These are phyloP conservation scores for Lasioglossum baleicum DNA, from an alignment of 1,140 invertebrate genomes.

Conservation along the genomic window DNA sequence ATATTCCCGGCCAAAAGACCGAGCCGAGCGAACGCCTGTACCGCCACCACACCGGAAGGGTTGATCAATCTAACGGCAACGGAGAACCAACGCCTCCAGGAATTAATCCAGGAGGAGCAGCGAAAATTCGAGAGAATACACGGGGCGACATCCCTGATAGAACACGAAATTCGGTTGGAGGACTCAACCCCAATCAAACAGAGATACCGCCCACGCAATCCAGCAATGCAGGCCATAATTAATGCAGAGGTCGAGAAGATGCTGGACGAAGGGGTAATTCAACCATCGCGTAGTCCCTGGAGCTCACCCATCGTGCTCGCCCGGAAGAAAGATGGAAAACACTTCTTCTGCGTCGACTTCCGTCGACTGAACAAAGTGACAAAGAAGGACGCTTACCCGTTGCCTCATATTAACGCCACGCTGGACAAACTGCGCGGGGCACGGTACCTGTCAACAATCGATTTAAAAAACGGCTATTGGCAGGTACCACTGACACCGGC, in stretches of 20 bases:
- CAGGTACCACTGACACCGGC: neutral
- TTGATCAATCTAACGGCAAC: neutral
- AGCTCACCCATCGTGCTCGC: constrained; percentile 2
- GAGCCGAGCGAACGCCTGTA: too few relatives aligned
- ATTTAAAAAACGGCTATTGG: neutral
- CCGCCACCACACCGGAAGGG: neutral
- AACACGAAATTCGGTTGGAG: neutral
- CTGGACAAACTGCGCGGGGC: constrained; percentile 9
- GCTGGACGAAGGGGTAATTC: constrained; percentile 10
- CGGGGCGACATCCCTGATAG: neutral
- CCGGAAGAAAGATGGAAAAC: constrained; percentile 5
- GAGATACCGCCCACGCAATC: neutral
- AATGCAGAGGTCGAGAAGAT: neutral
- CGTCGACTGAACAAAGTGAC: neutral
- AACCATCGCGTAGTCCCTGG: constrained; percentile 13
- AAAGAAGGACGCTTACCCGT: constrained; percentile 4
- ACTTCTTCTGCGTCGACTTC: constrained; percentile 19
- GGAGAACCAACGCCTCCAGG: too few relatives aligned
- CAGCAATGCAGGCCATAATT: neutral
- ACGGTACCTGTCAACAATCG: constrained; percentile 7
- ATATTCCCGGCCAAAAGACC: too few relatives aligned
- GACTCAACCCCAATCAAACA: neutral
- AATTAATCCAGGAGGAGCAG: too few relatives aligned
- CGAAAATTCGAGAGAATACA: neutral
- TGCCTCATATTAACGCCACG: neutral